phyloP scores from a whole-genome alignment of 2,888 invertebrate species.

The Stenotaenia linearis region DNA sequence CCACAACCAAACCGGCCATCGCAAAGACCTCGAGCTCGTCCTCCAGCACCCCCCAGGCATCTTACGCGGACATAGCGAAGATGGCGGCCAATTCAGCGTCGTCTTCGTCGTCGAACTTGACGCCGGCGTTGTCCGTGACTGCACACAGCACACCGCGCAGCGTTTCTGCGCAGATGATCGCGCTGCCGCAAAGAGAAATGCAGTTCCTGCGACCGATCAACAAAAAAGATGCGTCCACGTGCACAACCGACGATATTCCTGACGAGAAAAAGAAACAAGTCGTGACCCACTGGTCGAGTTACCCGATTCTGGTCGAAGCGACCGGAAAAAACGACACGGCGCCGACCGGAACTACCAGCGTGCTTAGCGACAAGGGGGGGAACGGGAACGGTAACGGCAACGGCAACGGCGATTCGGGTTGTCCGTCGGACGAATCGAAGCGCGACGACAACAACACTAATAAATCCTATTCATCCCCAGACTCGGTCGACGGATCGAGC shows the following conservation, averaged over 20 bases:
- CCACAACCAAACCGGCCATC: conserved; percentile 46
- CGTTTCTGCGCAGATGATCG: not conserved
- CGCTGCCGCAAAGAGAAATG: not conserved
- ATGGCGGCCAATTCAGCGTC: conserved; percentile 36
- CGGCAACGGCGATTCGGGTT: not conserved
- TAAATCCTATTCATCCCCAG: not conserved
- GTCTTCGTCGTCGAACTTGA: not conserved
- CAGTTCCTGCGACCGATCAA: not conserved
- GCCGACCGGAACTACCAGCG: not conserved
- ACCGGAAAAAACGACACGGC: conserved; percentile 18
- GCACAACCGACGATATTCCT: not conserved
- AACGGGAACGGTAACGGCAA: not conserved
- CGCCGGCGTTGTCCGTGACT: too few species aligned
- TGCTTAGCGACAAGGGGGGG: too few species aligned
- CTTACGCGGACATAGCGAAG: conserved; percentile 75
- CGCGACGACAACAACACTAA: not conserved
- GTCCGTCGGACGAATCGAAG: not conserved
- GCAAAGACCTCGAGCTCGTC: conserved; percentile 42
- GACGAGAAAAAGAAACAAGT: not conserved
- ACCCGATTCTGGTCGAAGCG: conserved; percentile 31
- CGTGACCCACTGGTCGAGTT: conserved; percentile 26
- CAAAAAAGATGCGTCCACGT: conserved; percentile 32
- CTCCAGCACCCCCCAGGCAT: conserved; percentile 54
- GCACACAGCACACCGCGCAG: not conserved
- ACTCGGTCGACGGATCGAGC: not conserved